Base-by-base conservation (phyloP, 2,113 vertebrate species). In the Ictalurus punctatus region DNA sequence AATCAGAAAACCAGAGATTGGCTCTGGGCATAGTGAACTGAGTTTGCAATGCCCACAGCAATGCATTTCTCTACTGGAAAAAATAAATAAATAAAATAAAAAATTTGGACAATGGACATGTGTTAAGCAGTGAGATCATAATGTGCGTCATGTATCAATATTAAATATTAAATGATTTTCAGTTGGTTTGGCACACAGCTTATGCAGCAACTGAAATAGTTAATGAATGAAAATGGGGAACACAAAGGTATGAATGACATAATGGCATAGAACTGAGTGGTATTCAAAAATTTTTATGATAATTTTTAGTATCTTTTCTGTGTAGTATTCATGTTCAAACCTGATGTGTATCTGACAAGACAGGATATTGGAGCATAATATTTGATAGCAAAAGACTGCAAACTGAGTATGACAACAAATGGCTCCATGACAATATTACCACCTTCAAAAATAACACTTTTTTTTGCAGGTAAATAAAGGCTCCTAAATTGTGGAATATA, bases 1-100 rank as follows among this genome's bases (percentile, higher is more conserved):
- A 85, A 88, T 67, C 48, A 86, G 40, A 88, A 78, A 85, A 88
- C 67, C 48, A 86, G 40, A 88, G 82, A 84, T 74, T 58, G 58
- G 58, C 69, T 52, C 58, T 84, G 82, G 82, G 82, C 30, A 48
- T 21, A 52, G 17, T 48, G 52, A 83, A 48, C 63, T 74, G 14
- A 52, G 27, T 67, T 14, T 88, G 37, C 58, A 83, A 23, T 34
- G 12, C 34, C 52, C 10, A n/a, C 34, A 76, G 69, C 30, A 34
- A 61, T 48, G 6, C 0, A 54, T 63, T 83, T 86, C 78, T 37
- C 48, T 21, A 34, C 71, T 78, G 40, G 52, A 61, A 81, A 58
- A 74, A 52, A 52, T 0, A 23, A 71, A 7, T 30, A 69, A 69
- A n/a, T 5, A 44, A 76, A 9, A 74, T 23, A 3, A 76, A 76